A percentile compares a stretch with the other conserved stretches of the same genome.
Evolutionary conservation across 2,113 vertebrate species (phyloP).

Genomic region (Nansenia antarctica): DNA sequence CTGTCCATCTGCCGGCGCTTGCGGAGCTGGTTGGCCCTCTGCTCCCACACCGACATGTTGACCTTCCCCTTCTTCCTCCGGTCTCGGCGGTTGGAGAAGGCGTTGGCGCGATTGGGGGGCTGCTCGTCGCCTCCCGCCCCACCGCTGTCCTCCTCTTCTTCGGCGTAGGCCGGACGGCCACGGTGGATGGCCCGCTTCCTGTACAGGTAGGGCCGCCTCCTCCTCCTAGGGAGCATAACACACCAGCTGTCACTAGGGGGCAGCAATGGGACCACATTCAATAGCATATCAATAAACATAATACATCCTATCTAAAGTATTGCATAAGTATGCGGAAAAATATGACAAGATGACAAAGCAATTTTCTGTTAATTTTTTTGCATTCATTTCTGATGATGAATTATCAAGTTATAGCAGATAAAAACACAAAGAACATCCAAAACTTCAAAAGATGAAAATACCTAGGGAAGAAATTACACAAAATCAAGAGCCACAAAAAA

Average conservation of each 20-base stretch:
- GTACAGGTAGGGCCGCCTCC: constrained; percentile 79
- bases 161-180: constrained; percentile 69
- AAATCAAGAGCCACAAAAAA: constrained; percentile 59
- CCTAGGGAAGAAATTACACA: constrained; percentile 38
- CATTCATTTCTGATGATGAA: constrained; percentile 26
- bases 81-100: constrained; percentile 81
- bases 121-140: not conserved
- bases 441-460: constrained; percentile 44
- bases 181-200: constrained; percentile 79
- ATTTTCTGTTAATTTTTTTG: constrained; percentile 51
- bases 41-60: constrained; percentile 97
- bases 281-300: not conserved
- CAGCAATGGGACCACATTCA: not conserved
- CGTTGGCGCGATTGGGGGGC: constrained; percentile 50
- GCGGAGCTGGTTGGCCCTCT: constrained; percentile 93
- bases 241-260: constrained; percentile 31
- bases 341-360: constrained; percentile 50
- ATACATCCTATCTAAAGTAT: not conserved
- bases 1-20: constrained; percentile 95
- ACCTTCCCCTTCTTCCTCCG: constrained; percentile 82
- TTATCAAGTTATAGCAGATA: constrained; percentile 16
- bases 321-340: not conserved
- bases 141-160: constrained; percentile 62
- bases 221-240: constrained; percentile 68
- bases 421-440: constrained; percentile 51